Evolutionary conservation across 2,113 vertebrate species (phyloP), one percentile per base, ranked within the genome.

Genomic region (Eulacestoma nigropectus): DNA sequence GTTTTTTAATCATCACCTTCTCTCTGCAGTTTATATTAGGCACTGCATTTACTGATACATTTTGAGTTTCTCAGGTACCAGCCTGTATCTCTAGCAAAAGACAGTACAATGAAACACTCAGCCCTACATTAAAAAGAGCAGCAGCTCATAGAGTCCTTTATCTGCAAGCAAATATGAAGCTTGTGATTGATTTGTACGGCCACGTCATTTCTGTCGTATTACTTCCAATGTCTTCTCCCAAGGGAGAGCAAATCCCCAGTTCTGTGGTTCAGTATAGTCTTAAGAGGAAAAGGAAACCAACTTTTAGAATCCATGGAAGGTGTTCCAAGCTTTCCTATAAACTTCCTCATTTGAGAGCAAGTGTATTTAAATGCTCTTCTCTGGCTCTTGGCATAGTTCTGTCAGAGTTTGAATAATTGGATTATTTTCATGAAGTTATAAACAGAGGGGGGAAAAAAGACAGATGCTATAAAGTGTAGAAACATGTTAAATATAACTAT

Each of bases 1-100:
- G 5, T 14, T 72, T 95, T 84, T 72, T 26, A n/a, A 63, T 88
- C 21, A 32, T 64, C 44, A 69, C 56, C 60, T 84, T 89, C 65
- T 89, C 27, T 70, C 90, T 68, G 86, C 76, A 86, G 59, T 89
- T 93, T 70, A 27, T 90, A 57, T 94, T 92, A 52, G 52, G 15
- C 25, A 33, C 25, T 60, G 41, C 55, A 52, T 84, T 90, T 84
- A 59, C 47, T 75, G 83, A 81, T 68, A 17, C 70, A 37, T 22
- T 77, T 63, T 81, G 21, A 50, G 32, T 89, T 90, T 92, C 53
- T 76, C 53, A 81, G 56, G 56, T 86, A 47, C 67, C 17, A 50
- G 25, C 49, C 37, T 80, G 1, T 75, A 57, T 70, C 49, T 64
- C 35, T 75, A 78, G 90, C 33, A 57, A 90, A 81, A 84, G n/a